phyloP scores from a whole-genome alignment of 1,140 invertebrate species.

The Tetramorium parvispinum region DNA sequence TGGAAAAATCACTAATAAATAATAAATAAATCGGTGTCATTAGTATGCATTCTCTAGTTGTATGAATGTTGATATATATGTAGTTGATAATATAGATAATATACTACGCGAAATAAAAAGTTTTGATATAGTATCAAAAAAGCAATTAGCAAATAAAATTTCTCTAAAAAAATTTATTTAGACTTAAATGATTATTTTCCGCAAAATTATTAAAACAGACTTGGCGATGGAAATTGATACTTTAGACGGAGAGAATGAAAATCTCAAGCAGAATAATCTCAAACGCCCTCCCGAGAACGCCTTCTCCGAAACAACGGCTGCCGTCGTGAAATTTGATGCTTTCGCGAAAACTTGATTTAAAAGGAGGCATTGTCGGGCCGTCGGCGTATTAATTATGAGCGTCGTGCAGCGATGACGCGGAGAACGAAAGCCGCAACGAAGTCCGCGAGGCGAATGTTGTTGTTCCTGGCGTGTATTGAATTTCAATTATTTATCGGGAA shows the following conservation, averaged over 20 bases:
- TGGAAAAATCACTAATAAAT: neutral
- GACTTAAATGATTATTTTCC: neutral
- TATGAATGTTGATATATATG: neutral
- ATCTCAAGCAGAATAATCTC: conserved; percentile 48
- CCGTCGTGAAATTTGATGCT: conserved; percentile 74
- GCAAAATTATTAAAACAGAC: conserved; percentile 7
- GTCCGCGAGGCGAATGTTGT: conserved; percentile 20
- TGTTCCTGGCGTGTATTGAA: conserved; percentile 73
- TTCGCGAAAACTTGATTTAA: conserved; percentile 73
- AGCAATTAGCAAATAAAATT: neutral
- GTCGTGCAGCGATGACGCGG: conserved; percentile 17
- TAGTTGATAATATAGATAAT: no score
- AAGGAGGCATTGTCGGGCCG: conserved; percentile 40
- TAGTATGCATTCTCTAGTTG: neutral
- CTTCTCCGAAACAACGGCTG: neutral
- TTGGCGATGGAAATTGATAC: conserved; percentile 38
- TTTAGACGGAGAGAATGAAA: conserved; percentile 21
- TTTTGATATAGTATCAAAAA: neutral
- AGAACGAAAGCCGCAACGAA: conserved; percentile 46
- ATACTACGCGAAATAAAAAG: neutral
- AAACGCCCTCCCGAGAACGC: neutral
- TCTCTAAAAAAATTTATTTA: neutral
- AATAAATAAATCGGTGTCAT: neutral
- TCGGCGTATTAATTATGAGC: conserved; percentile 69
- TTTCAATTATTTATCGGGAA: conserved; percentile 81